These are phyloP conservation scores for Melieria omissa DNA, from an alignment of 2,888 invertebrate genomes.

Conservation along the genomic window DNA sequence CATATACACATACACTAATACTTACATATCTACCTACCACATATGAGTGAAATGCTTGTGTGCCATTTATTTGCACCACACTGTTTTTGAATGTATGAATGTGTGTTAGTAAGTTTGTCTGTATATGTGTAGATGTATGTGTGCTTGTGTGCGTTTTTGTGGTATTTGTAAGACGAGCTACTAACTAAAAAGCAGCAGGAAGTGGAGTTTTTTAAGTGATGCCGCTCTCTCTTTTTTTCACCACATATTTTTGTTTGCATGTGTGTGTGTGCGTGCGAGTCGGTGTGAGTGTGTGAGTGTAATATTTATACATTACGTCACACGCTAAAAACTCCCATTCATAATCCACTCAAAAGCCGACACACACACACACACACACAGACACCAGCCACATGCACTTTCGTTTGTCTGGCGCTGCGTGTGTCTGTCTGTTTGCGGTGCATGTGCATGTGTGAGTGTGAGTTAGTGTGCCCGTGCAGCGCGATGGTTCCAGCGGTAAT, in stretches of 20 bases:
- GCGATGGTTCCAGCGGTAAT: conserved; percentile 14
- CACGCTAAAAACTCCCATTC: not conserved
- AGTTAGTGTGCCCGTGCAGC: no score
- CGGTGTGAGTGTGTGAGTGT: no score
- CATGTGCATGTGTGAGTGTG: not conserved
- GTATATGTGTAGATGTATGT: not conserved
- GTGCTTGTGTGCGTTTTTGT: not conserved
- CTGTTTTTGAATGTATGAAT: no score
- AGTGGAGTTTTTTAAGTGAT: conserved; percentile 10
- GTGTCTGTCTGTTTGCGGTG: no score
- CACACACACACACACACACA: not conserved
- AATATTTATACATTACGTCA: conserved; percentile 3
- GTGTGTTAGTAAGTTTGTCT: not conserved
- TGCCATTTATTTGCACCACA: no score
- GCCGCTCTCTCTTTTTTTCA: not conserved
- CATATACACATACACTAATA: not conserved
- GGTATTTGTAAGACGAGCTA: conserved; percentile 8
- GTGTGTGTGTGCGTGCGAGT: not conserved
- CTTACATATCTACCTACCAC: no score
- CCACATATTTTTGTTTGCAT: not conserved
- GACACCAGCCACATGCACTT: not conserved
- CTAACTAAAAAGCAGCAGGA: conserved; percentile 11
- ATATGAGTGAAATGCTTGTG: no score
- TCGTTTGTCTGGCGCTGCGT: not conserved
- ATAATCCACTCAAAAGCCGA: not conserved